Evolutionary conservation across 2,888 invertebrate species (phyloP).

Genomic region (Drosophila rubida): DNA sequence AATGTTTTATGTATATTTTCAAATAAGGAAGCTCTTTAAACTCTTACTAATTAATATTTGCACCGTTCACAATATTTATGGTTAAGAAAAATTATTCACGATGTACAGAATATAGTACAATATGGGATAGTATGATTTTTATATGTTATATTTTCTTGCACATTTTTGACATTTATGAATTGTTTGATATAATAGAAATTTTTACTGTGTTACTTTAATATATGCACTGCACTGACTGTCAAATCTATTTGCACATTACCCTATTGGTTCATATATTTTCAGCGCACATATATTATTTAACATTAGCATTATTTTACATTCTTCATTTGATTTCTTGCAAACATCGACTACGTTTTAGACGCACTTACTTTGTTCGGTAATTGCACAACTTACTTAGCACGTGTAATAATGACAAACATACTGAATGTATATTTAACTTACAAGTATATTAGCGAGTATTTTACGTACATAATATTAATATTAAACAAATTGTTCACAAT

Average conservation of each 20-base stretch:
- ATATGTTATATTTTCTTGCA: neutral
- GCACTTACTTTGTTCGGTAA: slow-evolving; percentile 50
- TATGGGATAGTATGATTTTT: neutral
- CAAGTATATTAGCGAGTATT: slow-evolving; percentile 34
- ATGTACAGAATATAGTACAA: neutral
- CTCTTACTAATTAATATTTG: slow-evolving; percentile 6
- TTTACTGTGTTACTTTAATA: neutral
- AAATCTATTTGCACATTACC: neutral
- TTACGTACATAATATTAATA: slow-evolving; percentile 47
- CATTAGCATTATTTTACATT: neutral
- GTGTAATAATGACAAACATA: slow-evolving; percentile 7
- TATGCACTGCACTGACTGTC: slow-evolving; percentile 1
- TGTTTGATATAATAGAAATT: neutral
- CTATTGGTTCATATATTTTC: neutral
- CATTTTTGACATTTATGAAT: neutral
- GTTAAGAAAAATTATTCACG: neutral
- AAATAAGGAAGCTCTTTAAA: neutral
- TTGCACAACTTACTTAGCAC: slow-evolving; percentile 17
- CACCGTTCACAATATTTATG: slow-evolving; percentile 2
- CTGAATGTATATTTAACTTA: slow-evolving; percentile 42
- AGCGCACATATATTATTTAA: neutral
- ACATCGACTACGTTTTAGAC: slow-evolving; percentile 20
- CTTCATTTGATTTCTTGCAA: neutral
- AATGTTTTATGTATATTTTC: neutral
- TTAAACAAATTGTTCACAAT: slow-evolving; percentile 68